Evolutionary conservation across 2,113 vertebrate species (phyloP).

Genomic region (Anoplopoma fimbria): DNA sequence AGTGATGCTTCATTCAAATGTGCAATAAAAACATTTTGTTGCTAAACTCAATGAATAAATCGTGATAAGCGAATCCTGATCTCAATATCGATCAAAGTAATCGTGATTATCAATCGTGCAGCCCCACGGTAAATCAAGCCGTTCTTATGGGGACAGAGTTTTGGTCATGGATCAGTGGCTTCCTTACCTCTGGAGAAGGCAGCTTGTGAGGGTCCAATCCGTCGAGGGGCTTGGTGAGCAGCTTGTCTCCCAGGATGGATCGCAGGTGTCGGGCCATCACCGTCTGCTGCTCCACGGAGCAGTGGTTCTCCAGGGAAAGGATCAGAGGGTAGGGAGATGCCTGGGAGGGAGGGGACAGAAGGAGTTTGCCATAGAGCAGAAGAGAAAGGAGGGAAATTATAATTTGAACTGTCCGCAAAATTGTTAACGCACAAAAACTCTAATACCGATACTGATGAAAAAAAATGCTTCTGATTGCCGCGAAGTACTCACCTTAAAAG

Average conservation of each 20-base stretch:
- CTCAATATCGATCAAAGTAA: no score
- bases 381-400: not conserved
- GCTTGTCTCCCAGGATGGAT: constrained; percentile 90
- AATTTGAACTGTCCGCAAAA: not conserved
- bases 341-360: constrained; percentile 71
- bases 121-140: no score
- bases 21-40: no score
- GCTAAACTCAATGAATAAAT: no score
- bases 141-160: not conserved
- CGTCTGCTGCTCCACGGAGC: constrained; percentile 92
- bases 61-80: no score
- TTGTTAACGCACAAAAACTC: not conserved
- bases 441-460: no score
- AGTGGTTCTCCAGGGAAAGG: constrained; percentile 98
- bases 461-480: not conserved
- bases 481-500: constrained; percentile 87
- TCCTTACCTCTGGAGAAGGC: constrained; percentile 91
- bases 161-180: not conserved
- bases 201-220: constrained; percentile 73
- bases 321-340: constrained; percentile 92
- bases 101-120: no score
- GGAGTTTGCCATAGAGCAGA: not conserved
- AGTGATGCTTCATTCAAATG: no score
- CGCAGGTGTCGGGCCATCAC: constrained; percentile 90
- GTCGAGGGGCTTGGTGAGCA: constrained; percentile 84